Conservation (phyloP, 2,888 invertebrate genomes). For the Nymphalis polychloros region DNA sequence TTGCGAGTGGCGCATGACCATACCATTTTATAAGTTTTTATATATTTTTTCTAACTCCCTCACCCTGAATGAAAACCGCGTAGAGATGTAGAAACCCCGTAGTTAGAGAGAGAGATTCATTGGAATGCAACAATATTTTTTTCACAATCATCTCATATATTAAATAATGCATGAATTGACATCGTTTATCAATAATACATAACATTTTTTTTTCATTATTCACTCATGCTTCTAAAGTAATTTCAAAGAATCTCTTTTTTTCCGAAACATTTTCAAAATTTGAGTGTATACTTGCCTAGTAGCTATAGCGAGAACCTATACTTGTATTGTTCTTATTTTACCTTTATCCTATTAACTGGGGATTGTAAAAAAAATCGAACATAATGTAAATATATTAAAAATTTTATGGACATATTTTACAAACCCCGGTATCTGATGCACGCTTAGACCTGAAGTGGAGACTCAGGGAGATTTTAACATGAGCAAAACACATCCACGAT, state of each 20-base stretch:
- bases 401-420: constrained; percentile 45
- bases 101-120: constrained; percentile 77
- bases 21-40: constrained; percentile 45
- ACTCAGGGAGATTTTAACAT: constrained; percentile 59
- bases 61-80: constrained; percentile 70
- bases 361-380: constrained; percentile 56
- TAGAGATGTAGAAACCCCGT: constrained; percentile 69
- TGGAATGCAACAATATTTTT: constrained; percentile 54
- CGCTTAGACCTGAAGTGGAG: constrained; percentile 69
- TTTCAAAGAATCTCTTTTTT: constrained; percentile 74
- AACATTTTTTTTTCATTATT: constrained; percentile 18
- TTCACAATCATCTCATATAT: constrained; percentile 13
- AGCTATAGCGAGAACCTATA: constrained; percentile 77
- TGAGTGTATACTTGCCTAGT: constrained; percentile 79
- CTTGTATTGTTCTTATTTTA: constrained; percentile 63
- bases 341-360: constrained; percentile 67
- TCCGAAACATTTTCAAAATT: constrained; percentile 50
- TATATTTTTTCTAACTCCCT: constrained; percentile 47
- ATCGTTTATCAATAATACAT: constrained; percentile 3
- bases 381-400: constrained; percentile 6
- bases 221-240: constrained; percentile 40
- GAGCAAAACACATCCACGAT: constrained; percentile 33
- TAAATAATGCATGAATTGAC: constrained; percentile 34
- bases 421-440: constrained; percentile 69
- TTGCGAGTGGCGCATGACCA: constrained; percentile 69